These are phyloP conservation scores for Idaea aversata DNA, from an alignment of 2,888 invertebrate genomes.

Conservation along the genomic window DNA sequence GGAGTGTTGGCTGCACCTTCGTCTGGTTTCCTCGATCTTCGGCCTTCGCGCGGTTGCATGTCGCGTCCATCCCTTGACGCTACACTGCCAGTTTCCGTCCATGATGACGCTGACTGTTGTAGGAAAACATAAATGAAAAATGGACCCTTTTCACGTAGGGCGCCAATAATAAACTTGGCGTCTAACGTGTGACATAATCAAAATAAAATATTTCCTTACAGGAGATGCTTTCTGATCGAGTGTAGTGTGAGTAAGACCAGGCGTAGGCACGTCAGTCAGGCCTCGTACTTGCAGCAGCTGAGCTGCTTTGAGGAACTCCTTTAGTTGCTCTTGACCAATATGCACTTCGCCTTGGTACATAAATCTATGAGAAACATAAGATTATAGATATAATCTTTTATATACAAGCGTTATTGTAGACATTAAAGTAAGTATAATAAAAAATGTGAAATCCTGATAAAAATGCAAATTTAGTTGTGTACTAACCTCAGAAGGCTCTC, in stretches of 20 bases:
- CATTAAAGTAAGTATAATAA: too few relatives aligned
- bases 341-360: constrained; percentile 96
- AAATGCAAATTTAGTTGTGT: too few relatives aligned
- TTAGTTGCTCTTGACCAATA: constrained; percentile 92
- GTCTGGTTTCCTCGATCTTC: constrained; percentile 77
- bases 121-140: constrained; percentile 1
- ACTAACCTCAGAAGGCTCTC: constrained; percentile 88
- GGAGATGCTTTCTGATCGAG: constrained; percentile 86
- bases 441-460: too few relatives aligned
- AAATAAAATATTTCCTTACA: constrained; percentile 74
- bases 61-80: constrained; percentile 68
- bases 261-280: constrained; percentile 88
- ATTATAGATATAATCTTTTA: too few relatives aligned
- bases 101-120: constrained; percentile 67
- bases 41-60: constrained; percentile 55
- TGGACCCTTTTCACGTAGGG: constrained; percentile 11
- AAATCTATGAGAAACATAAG: constrained; percentile 76
- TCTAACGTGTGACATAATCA: neutral
- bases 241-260: constrained; percentile 60
- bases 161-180: constrained; percentile 10
- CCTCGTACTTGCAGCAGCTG: constrained; percentile 93
- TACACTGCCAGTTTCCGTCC: constrained; percentile 74
- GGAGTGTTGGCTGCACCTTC: constrained; percentile 76
- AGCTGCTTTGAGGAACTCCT: constrained; percentile 92
- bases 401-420: too few relatives aligned